phyloP scores from a whole-genome alignment of 2,797 vertebrate species.

The Moxostoma hubbsi region DNA sequence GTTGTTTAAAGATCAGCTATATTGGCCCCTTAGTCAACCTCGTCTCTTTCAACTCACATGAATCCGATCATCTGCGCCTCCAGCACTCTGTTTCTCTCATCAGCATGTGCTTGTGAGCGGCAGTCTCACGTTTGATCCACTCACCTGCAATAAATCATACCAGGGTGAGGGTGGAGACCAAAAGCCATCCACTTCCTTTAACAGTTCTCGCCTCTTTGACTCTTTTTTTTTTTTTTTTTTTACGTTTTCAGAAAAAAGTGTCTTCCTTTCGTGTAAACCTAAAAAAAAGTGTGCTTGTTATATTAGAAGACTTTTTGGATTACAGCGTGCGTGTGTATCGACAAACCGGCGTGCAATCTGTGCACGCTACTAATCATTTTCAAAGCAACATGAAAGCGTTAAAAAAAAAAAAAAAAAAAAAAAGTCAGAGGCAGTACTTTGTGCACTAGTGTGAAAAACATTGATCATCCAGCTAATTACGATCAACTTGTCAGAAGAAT shows the following conservation, averaged over 20 bases:
- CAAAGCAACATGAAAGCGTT: conserved; percentile 11
- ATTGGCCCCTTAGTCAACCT: conserved; percentile 40
- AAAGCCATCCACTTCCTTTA: background rate
- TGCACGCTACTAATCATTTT: conserved; percentile 1
- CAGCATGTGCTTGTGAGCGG: conserved; percentile 80
- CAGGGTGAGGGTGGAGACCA: conserved; percentile 12
- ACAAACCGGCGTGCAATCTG: background rate
- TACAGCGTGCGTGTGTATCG: background rate
- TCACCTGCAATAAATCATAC: conserved; percentile 21
- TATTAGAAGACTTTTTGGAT: too few species aligned
- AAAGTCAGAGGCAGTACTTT: conserved; percentile 3
- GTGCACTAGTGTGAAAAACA: conserved; percentile 35
- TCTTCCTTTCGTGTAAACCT: background rate
- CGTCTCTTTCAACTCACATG: conserved; percentile 60
- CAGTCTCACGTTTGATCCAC: conserved; percentile 72
- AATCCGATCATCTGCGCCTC: conserved; percentile 71
- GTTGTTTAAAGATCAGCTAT: conserved; percentile 61
- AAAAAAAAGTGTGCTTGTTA: too few species aligned
- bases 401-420: too few species aligned
- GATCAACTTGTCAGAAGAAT: conserved; percentile 16
- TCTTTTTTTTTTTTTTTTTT: background rate
- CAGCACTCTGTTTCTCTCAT: conserved; percentile 80
- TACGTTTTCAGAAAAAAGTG: background rate
- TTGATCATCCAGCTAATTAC: conserved; percentile 25
- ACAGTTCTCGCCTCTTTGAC: background rate